Evolutionary conservation across 2,113 vertebrate genomes (phyloP).

Genomic region (Cichladusa arquata): DNA sequence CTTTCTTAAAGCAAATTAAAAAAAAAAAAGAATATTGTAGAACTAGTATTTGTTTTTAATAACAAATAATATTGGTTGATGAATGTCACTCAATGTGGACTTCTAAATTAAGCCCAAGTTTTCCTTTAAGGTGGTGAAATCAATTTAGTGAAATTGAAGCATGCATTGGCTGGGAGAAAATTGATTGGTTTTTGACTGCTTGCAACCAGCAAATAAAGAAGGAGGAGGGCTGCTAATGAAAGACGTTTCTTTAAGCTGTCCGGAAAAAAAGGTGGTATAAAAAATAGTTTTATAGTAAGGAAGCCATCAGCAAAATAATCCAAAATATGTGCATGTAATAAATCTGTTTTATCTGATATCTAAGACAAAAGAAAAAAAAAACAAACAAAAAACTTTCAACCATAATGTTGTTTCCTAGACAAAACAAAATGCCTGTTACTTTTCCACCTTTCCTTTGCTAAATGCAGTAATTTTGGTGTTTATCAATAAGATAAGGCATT

Average conservation of each 20-base stretch:
- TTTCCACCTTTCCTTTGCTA: neutral
- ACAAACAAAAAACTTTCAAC: neutral
- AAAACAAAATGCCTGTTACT: neutral
- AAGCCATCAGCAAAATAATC: neutral
- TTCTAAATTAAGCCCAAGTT: neutral
- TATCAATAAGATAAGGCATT: neutral
- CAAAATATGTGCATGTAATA: neutral
- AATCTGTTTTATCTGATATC: neutral
- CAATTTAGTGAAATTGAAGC: neutral
- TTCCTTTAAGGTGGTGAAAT: neutral
- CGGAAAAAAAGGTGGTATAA: neutral
- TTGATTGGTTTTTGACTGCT: neutral
- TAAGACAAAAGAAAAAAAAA: neutral
- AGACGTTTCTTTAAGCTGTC: neutral
- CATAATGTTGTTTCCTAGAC: neutral
- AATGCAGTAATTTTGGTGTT: neutral
- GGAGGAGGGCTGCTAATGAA: neutral
- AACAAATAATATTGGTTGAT: neutral
- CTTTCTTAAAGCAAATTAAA: neutral
- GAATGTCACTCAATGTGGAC: neutral
- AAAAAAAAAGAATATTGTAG: neutral
- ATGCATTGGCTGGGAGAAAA: neutral
- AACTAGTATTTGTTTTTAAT: neutral
- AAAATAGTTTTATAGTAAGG: neutral
- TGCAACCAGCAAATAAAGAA: neutral